Conservation (phyloP, 2,113 vertebrate species). For the Zosterops borbonicus region DNA sequence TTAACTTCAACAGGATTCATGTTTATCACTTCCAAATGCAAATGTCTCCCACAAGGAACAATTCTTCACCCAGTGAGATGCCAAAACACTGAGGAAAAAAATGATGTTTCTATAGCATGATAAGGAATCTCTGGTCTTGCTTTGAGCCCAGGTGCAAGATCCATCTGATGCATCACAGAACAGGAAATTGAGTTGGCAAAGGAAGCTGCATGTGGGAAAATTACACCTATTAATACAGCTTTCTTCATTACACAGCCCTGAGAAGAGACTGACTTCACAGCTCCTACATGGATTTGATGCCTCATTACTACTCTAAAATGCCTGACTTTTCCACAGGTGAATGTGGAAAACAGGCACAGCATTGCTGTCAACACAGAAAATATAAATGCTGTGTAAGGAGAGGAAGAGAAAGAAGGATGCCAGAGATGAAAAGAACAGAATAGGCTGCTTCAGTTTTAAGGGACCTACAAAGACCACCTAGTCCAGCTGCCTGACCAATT, state of each 20-base stretch:
- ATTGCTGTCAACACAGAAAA: not conserved
- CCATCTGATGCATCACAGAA: not conserved
- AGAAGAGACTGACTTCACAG: not conserved
- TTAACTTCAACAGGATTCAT: not conserved
- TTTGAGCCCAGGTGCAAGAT: not conserved
- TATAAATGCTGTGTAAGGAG: not conserved
- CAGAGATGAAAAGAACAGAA: not conserved
- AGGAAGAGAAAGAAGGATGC: not conserved
- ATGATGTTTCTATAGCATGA: not conserved
- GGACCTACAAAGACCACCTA: not conserved
- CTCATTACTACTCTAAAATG: not conserved
- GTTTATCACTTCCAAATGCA: not conserved
- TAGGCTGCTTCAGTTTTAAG: accelerated
- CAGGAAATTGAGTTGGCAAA: not conserved
- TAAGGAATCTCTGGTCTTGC: not conserved
- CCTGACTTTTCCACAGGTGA: not conserved
- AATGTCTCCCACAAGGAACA: not conserved
- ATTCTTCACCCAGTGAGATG: not conserved
- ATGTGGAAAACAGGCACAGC: not conserved
- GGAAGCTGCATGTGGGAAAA: not conserved
- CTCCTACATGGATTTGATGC: not conserved
- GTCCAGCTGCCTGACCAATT: not conserved
- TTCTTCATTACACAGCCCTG: not conserved
- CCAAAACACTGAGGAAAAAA: not conserved
- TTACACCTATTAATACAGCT: not conserved